phyloP scores from a whole-genome alignment of 2,888 invertebrate species.

The Ctena decussata region DNA sequence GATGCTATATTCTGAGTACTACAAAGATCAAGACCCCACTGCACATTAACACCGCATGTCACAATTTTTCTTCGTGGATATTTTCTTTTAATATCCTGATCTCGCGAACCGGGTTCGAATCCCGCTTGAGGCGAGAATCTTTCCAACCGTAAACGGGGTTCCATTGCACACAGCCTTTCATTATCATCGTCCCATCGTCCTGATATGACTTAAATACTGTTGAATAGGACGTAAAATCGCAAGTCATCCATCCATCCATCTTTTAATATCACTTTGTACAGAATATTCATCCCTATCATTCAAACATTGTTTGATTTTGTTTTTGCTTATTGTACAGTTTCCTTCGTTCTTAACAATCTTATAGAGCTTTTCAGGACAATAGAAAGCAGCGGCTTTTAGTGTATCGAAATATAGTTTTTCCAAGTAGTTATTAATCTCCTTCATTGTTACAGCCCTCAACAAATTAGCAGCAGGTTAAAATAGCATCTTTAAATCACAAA shows the following conservation, averaged over 20 bases:
- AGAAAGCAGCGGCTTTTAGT: not conserved
- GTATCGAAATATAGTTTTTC: slow-evolving; percentile 3
- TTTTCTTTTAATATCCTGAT: too few relatives aligned
- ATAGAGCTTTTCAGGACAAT: slow-evolving; percentile 10
- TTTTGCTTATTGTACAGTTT: slow-evolving; percentile 11
- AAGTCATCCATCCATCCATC: too few relatives aligned
- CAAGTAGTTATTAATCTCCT: too few relatives aligned
- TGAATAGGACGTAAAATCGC: too few relatives aligned
- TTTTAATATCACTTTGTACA: not conserved
- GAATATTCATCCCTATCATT: not conserved
- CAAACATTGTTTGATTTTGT: slow-evolving; percentile 18
- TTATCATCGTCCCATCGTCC: too few relatives aligned
- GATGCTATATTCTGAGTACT: not conserved
- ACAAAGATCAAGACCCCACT: slow-evolving; percentile 10
- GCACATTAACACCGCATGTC: slow-evolving; percentile 7
- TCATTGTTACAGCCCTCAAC: not conserved
- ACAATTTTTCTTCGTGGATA: slow-evolving; percentile 11
- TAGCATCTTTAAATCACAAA: slow-evolving; percentile 15
- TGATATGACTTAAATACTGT: too few relatives aligned
- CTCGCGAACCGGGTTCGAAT: too few relatives aligned
- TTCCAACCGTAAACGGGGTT: too few relatives aligned
- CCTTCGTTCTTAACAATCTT: slow-evolving; percentile 10
- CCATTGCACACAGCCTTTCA: too few relatives aligned
- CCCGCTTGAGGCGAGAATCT: too few relatives aligned
- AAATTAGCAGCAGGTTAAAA: slow-evolving; percentile 10